Conservation (phyloP, 2,113 vertebrate genomes). For the Atrichornis clamosus region DNA sequence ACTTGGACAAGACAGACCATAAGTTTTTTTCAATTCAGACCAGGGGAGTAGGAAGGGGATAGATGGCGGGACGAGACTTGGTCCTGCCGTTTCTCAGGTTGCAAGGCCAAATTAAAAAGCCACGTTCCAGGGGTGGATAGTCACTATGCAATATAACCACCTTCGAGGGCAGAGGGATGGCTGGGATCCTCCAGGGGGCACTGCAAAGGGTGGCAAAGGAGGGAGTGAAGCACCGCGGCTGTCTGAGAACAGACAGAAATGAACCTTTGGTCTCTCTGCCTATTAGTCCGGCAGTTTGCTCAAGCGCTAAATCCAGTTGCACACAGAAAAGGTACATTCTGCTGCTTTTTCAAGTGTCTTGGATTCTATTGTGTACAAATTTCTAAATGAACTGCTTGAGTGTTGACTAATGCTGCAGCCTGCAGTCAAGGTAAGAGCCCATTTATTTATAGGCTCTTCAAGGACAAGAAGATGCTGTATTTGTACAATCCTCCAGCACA, state of each 20-base stretch:
- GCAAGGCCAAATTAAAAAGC: not conserved
- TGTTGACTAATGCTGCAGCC: conserved; percentile 66
- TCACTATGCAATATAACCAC: accelerated
- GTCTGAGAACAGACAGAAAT: not conserved
- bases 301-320: not conserved
- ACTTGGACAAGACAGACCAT: accelerated
- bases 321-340: conserved; percentile 30
- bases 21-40: not conserved
- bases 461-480: conserved; percentile 59
- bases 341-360: conserved; percentile 50
- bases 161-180: not conserved
- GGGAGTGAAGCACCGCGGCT: not conserved
- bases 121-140: not conserved
- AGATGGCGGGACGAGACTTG: not conserved
- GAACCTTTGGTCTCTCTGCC: not conserved
- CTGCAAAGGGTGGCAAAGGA: not conserved
- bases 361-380: conserved; percentile 57
- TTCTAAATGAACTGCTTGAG: conserved; percentile 63
- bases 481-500: conserved; percentile 56
- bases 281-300: not conserved
- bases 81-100: not conserved
- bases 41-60: not conserved
- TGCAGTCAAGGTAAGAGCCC: conserved; percentile 61
- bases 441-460: conserved; percentile 68
- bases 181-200: not conserved